A percentile compares a stretch with the other conserved stretches of the same genome.
phyloP scores from a whole-genome alignment of 2,113 vertebrate species.

The Tursiops truncatus region DNA sequence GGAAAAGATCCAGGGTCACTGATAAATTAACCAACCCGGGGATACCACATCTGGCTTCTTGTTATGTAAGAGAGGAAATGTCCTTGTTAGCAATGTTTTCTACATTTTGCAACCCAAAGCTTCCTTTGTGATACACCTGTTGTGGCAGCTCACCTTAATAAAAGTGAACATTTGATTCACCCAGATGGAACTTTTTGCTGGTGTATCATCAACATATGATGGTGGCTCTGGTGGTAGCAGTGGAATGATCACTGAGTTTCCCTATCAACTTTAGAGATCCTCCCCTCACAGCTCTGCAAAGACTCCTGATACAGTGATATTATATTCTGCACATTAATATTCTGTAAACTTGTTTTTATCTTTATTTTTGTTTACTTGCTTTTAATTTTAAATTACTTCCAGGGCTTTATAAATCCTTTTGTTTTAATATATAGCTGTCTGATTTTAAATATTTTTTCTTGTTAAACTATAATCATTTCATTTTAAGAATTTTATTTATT shows the following conservation, averaged over 20 bases:
- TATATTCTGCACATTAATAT: neutral
- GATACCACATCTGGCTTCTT: neutral
- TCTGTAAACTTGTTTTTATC: neutral
- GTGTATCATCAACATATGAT: neutral
- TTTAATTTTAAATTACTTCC: neutral
- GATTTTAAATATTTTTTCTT: neutral
- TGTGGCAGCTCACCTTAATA: neutral
- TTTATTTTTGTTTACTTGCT: neutral
- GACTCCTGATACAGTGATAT: neutral
- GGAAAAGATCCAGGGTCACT: neutral
- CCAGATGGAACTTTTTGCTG: neutral
- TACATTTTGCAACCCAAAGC: neutral
- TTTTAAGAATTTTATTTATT: slow-evolving; percentile 20
- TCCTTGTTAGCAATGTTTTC: neutral
- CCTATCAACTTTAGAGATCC: neutral
- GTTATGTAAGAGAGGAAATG: neutral
- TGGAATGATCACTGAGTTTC: neutral
- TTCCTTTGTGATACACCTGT: neutral
- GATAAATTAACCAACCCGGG: neutral
- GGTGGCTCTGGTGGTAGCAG: neutral
- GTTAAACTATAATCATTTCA: neutral
- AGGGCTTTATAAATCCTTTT: neutral
- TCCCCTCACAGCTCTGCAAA: neutral
- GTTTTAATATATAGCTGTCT: neutral
- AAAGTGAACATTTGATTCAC: neutral